Base-by-base conservation (phyloP, 64 coral and sea anemone species). In the Porites australiensis region DNA sequence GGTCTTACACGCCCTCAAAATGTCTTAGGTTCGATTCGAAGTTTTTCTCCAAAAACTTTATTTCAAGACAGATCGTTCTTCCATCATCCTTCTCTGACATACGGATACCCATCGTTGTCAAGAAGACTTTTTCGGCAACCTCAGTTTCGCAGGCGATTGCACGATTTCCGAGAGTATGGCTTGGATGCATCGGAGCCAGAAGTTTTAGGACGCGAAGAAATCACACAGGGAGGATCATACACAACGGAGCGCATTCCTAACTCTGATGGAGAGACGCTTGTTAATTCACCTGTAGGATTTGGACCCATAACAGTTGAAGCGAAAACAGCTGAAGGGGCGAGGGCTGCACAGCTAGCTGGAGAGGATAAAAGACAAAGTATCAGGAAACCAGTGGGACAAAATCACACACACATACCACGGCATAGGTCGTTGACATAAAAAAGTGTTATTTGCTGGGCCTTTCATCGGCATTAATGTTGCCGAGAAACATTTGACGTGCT, bases 231-330 rank as follows among this genome's bases (percentile, higher is more conserved):
- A 9, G 95, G 95, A 4, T 75, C 64, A 10, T 96, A 96, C 68
- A 89, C 91, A 3, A 92, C 88, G 58, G 86, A 87, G 58, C 51
- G 78, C 27, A 59, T 86, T 5, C 74, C 91, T 5, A 85, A 63
- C 27, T 77, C 76, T 49, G 72, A 86, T 2, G 93, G 93, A 37
- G 71, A 93, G 53, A 92, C 91, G 15, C 80, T 98, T 44, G 64
- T 98, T 4, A 87, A 93, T 23, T 95, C 86, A 77, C 60, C 92
- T 15, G 91, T 93, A 49, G 98, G 98, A 3, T 96, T 96, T 83
- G 98, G 98, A 79, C 98, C 98, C 64, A 99, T 99, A 55, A 99
- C 94, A 16, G 98, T 99, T 8, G 98, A 99, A 53, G 98, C 98
- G 14, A 99, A 99, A 45, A 99, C 98, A 2, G 98, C 94, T 27